Percentiles rank a stretch among this genome's conserved stretches.
These are phyloP conservation scores for Columba livia DNA, from an alignment of 2,113 vertebrate genomes.

Conservation along the genomic window DNA sequence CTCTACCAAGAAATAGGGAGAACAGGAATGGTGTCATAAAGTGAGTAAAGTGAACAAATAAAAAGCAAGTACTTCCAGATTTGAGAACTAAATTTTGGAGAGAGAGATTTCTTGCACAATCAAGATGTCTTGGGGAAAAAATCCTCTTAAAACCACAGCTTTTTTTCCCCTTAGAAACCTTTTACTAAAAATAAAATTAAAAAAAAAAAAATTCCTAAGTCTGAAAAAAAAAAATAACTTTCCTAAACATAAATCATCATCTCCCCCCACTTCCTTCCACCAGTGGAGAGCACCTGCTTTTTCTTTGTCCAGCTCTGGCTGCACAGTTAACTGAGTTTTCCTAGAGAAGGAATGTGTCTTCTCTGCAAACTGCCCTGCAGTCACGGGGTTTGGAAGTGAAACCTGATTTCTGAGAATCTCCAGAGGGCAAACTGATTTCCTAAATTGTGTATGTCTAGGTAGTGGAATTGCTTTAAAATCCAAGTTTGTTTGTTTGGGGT, in stretches of 20 bases:
- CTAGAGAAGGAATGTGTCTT: slow-evolving; percentile 36
- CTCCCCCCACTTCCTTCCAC: background rate
- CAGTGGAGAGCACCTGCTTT: slow-evolving; percentile 40
- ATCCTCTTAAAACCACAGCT: slow-evolving; percentile 36
- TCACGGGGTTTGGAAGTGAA: slow-evolving; percentile 7
- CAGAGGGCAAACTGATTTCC: background rate
- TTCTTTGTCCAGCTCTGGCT: background rate
- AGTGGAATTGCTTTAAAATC: slow-evolving; percentile 1
- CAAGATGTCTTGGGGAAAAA: slow-evolving; percentile 33
- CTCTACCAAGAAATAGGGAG: background rate
- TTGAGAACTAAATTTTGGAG: background rate
- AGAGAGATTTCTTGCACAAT: slow-evolving; percentile 20
- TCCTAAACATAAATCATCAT: slow-evolving; percentile 53
- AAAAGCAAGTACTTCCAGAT: slow-evolving; percentile 2
- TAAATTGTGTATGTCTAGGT: background rate
- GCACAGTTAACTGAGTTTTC: slow-evolving; percentile 3
- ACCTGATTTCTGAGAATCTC: background rate
- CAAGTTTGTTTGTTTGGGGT: background rate
- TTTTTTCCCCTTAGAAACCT: slow-evolving; percentile 21
- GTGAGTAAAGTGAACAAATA: background rate
- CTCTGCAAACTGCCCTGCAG: slow-evolving; percentile 32
- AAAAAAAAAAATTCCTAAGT: slow-evolving; percentile 28
- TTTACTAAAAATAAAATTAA: background rate
- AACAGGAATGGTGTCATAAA: background rate
- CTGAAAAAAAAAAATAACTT: slow-evolving; percentile 35